Evolutionary conservation across 2,113 vertebrate species (phyloP).

Genomic region (Calyptommatus sinebrachiatus): DNA sequence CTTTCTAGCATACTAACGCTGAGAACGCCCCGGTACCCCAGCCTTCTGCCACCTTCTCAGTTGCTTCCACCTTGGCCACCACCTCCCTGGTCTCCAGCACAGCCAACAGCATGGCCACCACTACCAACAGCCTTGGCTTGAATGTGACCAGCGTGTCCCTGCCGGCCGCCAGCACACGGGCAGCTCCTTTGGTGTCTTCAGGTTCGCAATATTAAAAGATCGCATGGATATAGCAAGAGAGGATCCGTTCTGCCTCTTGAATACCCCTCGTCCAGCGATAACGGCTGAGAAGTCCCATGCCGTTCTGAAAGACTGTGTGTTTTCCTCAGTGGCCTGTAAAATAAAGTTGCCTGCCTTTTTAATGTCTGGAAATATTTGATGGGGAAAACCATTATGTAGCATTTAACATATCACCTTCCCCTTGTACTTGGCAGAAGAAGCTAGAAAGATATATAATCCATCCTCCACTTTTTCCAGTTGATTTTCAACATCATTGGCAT

Average conservation of each 20-base stretch:
- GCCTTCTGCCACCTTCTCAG: conserved; percentile 77
- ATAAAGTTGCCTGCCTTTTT: conserved; percentile 50
- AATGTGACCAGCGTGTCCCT: conserved; percentile 77
- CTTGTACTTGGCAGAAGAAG: not conserved
- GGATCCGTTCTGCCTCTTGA: conserved; percentile 44
- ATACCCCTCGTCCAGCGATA: conserved; percentile 17
- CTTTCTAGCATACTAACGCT: conserved; percentile 80
- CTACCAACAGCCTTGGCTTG: conserved; percentile 79
- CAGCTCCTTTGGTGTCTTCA: conserved; percentile 85
- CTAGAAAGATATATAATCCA: not conserved
- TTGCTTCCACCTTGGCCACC: conserved; percentile 68
- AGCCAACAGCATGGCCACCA: conserved; percentile 73
- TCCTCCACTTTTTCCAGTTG: not conserved
- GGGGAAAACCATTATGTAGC: not conserved
- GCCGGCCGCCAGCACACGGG: conserved; percentile 74
- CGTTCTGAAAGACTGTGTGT: conserved; percentile 23
- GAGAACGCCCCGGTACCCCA: conserved; percentile 80
- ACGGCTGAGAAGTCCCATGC: conserved; percentile 25
- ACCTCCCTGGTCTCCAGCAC: conserved; percentile 75
- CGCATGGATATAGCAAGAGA: conserved; percentile 25
- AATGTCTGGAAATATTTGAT: conserved; percentile 44
- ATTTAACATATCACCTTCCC: not conserved
- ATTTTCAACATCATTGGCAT: not conserved
- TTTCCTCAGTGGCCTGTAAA: conserved; percentile 49
- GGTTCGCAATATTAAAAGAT: conserved; percentile 66